Conservation (phyloP, 2,113 vertebrate species). For the Rhegmatorhina hoffmannsi region DNA sequence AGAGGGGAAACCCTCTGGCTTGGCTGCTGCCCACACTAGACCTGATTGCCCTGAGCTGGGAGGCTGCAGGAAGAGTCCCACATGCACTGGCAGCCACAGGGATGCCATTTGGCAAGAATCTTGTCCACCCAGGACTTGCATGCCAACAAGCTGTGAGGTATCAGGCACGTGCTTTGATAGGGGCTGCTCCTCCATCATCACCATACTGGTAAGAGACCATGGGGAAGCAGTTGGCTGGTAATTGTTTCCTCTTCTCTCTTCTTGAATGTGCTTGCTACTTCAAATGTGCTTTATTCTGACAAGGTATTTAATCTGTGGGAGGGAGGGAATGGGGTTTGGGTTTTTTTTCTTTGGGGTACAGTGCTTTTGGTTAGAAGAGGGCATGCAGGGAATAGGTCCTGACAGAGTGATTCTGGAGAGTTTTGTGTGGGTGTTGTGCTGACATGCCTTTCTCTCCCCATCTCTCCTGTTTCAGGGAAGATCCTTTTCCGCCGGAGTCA, state of each 20-base stretch:
- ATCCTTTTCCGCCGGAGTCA: conserved; percentile 97
- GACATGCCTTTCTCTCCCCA: background rate
- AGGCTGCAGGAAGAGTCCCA: background rate
- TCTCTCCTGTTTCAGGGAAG: conserved; percentile 83
- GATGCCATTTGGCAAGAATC: background rate
- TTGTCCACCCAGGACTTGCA: background rate
- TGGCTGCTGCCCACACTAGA: background rate
- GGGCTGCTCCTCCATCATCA: rapidly evolving
- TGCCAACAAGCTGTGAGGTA: background rate
- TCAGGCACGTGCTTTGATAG: background rate
- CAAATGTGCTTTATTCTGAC: background rate
- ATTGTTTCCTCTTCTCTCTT: background rate
- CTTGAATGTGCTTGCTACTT: background rate
- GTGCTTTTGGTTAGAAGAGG: background rate
- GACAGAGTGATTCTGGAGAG: background rate
- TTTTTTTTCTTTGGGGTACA: rapidly evolving
- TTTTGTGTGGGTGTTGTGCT: background rate
- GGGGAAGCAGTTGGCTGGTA: background rate
- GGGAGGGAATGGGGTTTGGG: background rate
- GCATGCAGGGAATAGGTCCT: background rate
- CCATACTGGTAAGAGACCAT: background rate
- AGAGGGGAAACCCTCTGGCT: background rate
- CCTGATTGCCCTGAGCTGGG: background rate
- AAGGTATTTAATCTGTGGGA: background rate
- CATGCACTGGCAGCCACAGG: rapidly evolving